Conservation (phyloP, 2,797 vertebrate genomes). For the Florisuga fusca region DNA sequence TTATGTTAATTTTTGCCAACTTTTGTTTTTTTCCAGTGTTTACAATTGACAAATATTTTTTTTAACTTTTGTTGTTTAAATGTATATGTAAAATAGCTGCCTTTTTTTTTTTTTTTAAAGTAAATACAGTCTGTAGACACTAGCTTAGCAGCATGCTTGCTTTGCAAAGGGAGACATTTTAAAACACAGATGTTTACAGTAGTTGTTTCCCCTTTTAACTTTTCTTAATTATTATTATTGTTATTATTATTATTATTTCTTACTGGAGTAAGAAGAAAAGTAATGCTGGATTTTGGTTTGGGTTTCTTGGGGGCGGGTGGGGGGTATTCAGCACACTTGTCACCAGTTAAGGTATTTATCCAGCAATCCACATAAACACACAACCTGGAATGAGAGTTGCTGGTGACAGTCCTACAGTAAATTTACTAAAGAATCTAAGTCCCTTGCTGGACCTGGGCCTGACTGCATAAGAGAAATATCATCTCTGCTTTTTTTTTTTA, state of each 20-base stretch:
- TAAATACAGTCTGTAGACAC: slow-evolving; percentile 72
- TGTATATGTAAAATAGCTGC: slow-evolving; percentile 84
- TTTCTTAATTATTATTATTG: slow-evolving; percentile 59
- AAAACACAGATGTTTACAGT: slow-evolving; percentile 78
- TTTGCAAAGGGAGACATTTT: slow-evolving; percentile 83
- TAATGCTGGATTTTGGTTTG: slow-evolving; percentile 7
- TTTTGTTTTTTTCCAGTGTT: slow-evolving; percentile 83
- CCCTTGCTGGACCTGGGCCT: slow-evolving; percentile 54
- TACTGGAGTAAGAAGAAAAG: slow-evolving; percentile 72
- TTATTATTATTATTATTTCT: slow-evolving; percentile 70
- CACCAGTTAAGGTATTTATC: slow-evolving; percentile 25
- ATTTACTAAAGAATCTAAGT: background rate
- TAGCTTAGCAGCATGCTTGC: slow-evolving; percentile 87
- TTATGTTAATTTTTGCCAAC: slow-evolving; percentile 63
- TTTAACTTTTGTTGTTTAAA: slow-evolving; percentile 81
- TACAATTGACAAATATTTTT: slow-evolving; percentile 79
- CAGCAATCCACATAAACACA: background rate
- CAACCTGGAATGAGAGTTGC: background rate
- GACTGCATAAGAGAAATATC: slow-evolving; percentile 67
- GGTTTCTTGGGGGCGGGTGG: background rate
- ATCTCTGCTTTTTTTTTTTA: slow-evolving; percentile 66
- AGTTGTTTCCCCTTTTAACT: slow-evolving; percentile 65
- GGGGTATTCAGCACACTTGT: slow-evolving; percentile 14
- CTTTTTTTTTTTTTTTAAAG: slow-evolving; percentile 64
- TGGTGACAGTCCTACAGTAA: slow-evolving; percentile 17